These are phyloP conservation scores for Xylota segnis DNA, from an alignment of 2,888 invertebrate genomes.

Conservation along the genomic window DNA sequence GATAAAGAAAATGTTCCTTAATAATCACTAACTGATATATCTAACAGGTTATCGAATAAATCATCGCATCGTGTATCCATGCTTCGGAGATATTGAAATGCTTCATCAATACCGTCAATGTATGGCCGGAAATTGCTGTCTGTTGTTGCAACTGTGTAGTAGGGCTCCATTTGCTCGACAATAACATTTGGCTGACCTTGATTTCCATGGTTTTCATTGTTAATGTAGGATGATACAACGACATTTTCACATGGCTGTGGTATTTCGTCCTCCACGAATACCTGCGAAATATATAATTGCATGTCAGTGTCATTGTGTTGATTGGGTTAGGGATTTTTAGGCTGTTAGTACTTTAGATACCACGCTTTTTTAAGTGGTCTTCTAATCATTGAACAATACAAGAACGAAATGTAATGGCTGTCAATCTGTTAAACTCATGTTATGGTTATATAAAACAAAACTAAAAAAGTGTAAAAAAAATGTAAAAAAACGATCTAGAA, in stretches of 20 bases:
- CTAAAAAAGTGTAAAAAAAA: no score
- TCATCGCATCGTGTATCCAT: constrained; percentile 81
- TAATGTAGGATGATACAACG: constrained; percentile 79
- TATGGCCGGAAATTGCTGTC: constrained; percentile 79
- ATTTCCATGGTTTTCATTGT: constrained; percentile 40
- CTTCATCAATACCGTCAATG: constrained; percentile 81
- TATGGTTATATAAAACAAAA: no score
- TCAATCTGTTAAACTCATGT: no score
- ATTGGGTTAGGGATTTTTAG: no score
- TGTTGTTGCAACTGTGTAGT: constrained; percentile 46
- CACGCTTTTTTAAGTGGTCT: no score
- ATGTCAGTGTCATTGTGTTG: neutral
- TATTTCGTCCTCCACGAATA: constrained; percentile 79
- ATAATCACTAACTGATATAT: constrained; percentile 82
- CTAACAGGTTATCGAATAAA: constrained; percentile 81
- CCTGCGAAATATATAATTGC: constrained; percentile 68
- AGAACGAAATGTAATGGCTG: no score
- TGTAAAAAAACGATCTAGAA: no score
- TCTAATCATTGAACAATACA: no score
- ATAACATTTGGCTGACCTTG: constrained; percentile 79
- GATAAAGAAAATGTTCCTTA: constrained; percentile 64
- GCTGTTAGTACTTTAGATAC: no score
- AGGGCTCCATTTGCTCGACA: constrained; percentile 79
- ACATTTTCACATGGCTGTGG: constrained; percentile 78
- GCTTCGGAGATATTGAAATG: constrained; percentile 80